Evolutionary conservation across 2,113 vertebrate species (phyloP).

Genomic region (Pluvianellus socialis): DNA sequence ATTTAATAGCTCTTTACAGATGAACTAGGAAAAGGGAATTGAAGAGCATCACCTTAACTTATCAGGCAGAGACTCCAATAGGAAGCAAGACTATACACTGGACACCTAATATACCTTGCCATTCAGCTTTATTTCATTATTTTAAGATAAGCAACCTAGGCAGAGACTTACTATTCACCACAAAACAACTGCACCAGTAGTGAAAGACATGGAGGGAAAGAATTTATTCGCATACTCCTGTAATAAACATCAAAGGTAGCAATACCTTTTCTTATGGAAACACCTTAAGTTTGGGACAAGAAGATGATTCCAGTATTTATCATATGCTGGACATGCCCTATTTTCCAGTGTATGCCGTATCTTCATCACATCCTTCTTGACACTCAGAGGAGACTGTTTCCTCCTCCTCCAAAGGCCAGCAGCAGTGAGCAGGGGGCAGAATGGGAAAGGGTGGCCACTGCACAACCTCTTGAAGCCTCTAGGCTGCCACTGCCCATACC

Average conservation of each 20-base stretch:
- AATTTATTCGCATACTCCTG: not conserved
- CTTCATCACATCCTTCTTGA: not conserved
- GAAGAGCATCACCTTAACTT: not conserved
- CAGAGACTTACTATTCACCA: not conserved
- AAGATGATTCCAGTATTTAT: not conserved
- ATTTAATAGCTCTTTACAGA: not conserved
- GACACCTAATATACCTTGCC: too few species aligned
- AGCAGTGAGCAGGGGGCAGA: not conserved
- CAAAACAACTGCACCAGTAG: not conserved
- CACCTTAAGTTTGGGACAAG: not conserved
- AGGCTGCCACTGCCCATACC: not conserved
- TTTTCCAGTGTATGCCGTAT: not conserved
- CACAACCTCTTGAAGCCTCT: not conserved
- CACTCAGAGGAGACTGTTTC: not conserved
- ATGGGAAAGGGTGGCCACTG: not conserved
- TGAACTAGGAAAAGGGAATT: not conserved
- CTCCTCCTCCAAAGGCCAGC: not conserved
- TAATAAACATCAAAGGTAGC: not conserved
- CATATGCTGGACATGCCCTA: not conserved
- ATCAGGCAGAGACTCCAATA: not conserved
- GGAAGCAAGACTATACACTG: not conserved
- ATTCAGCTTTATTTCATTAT: not conserved
- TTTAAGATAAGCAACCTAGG: not conserved
- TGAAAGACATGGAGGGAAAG: not conserved
- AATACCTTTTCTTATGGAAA: not conserved